Evolutionary conservation across 2,113 vertebrate species (phyloP), one percentile per base, ranked within the genome.

Genomic region (Edolisoma coerulescens): DNA sequence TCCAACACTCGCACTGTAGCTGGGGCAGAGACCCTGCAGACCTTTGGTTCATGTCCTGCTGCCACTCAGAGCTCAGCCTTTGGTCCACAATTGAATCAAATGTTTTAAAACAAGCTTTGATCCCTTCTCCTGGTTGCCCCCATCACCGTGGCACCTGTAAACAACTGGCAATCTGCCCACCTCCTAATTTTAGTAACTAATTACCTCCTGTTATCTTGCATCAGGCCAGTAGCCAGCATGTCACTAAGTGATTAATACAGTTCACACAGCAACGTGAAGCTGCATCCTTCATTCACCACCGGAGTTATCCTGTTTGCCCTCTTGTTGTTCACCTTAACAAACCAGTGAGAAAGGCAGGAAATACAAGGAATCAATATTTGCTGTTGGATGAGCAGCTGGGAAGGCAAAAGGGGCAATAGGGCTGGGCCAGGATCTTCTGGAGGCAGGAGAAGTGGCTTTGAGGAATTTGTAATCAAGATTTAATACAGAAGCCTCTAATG

Each of bases 101-200:
- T 54, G 22, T 10, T 78, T 50, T 27, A 33, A 78, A 82, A 16
- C 20, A 70, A 82, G 70, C 60, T 84, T 57, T 70, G n/a, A 53
- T 70, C 26, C 20, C 28, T 10, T 84, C 44, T 82, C 70, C 78
- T 24, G 86, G 39, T 47, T 82, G 71, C 8, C 71, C 49, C 45
- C 52, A 16, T 47, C 7, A 2, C 89, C 54, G 13, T 2, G 6
- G 70, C 0, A 37, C 82, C 87, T 68, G 39, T 45, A 91, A 95
- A 79, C 92, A 87, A 10, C 5, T 94, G 95, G 96, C 95, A 95
- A 42, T 18, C 26, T 88, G 83, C 95, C 94, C 89, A 94, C 65
- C 71, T 88, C 76, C 80, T 93, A 32, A 90, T 96, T 96, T 96
- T 91, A 76, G 52, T 81, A 95, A 89, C 81, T 97, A 97, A 96